phyloP scores from a whole-genome alignment of 1,140 invertebrate genomes.

The Megalopta genalis region DNA sequence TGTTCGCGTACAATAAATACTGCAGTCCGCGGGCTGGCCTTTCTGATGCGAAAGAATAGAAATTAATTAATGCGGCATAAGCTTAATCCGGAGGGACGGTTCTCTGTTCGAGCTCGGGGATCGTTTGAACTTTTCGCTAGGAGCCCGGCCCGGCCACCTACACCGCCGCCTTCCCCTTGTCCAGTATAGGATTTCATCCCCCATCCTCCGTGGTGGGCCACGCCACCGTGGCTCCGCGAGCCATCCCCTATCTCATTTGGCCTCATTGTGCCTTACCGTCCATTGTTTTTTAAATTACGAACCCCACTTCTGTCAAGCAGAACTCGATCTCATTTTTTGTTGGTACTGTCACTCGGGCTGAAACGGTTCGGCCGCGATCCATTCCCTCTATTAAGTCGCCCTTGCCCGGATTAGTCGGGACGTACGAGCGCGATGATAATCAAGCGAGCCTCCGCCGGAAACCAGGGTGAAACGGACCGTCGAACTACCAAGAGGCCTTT shows the following conservation, averaged over 20 bases:
- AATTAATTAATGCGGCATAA: constrained; percentile 43
- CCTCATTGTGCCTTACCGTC: constrained; percentile 78
- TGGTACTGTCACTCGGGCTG: constrained; percentile 73
- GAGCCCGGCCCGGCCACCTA: constrained; percentile 68
- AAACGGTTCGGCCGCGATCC: constrained; percentile 68
- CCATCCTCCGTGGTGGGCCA: constrained; percentile 42
- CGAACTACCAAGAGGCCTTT: constrained; percentile 45
- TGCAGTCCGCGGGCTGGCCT: not conserved
- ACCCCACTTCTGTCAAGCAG: constrained; percentile 74
- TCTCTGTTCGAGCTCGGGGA: constrained; percentile 66
- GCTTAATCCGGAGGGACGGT: constrained; percentile 30
- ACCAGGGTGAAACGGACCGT: constrained; percentile 16
- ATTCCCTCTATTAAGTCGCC: constrained; percentile 46
- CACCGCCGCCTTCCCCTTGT: constrained; percentile 69
- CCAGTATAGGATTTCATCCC: constrained; percentile 78
- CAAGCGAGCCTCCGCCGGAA: constrained; percentile 25
- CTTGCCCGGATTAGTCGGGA: constrained; percentile 53
- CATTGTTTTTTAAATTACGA: constrained; percentile 81
- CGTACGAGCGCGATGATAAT: constrained; percentile 53
- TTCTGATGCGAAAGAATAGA: constrained; percentile 34
- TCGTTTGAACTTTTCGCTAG: constrained; percentile 74
- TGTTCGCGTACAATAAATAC: constrained; percentile 5
- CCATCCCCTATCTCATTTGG: constrained; percentile 79
- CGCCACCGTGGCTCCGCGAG: constrained; percentile 50
- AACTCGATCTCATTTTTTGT: constrained; percentile 77